Conservation (phyloP, 1,140 invertebrate species). For the Micrasema minimum region DNA sequence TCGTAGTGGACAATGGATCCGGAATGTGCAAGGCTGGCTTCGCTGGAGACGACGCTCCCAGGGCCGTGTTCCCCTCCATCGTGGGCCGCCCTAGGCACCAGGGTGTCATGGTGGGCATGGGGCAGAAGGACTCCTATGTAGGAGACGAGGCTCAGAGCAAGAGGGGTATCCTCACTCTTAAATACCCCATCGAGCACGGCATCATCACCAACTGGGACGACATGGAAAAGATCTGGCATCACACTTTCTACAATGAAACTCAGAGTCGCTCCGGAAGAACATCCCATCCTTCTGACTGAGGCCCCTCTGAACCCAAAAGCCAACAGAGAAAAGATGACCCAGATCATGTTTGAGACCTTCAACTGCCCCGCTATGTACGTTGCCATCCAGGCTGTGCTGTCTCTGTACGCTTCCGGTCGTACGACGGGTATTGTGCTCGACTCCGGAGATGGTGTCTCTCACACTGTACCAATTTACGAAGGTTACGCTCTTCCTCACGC, state of each 20-base stretch:
- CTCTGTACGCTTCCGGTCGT: slow-evolving; percentile 92
- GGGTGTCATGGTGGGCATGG: slow-evolving; percentile 94
- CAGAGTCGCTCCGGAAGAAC: slow-evolving; percentile 90
- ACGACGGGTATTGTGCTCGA: slow-evolving; percentile 95
- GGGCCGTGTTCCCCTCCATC: slow-evolving; percentile 87
- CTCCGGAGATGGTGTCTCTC: slow-evolving; percentile 93
- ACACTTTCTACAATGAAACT: slow-evolving; percentile 89
- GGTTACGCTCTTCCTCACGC: slow-evolving; percentile 82
- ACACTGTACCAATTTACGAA: slow-evolving; percentile 95
- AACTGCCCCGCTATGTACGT: slow-evolving; percentile 95
- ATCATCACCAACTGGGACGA: slow-evolving; percentile 90
- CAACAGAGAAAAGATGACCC: slow-evolving; percentile 94
- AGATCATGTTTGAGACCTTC: slow-evolving; percentile 97
- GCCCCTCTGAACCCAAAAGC: slow-evolving; percentile 92
- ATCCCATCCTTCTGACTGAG: slow-evolving; percentile 89
- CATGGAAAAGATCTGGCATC: slow-evolving; percentile 88
- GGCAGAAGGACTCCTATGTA: slow-evolving; percentile 92
- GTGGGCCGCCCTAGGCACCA: slow-evolving; percentile 84
- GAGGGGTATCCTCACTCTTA: slow-evolving; percentile 82
- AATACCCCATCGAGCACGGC: slow-evolving; percentile 83
- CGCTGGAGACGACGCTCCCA: slow-evolving; percentile 86
- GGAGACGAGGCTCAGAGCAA: slow-evolving; percentile 88
- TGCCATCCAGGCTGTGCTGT: slow-evolving; percentile 91
- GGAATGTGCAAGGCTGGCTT: slow-evolving; percentile 92
- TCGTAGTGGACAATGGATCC: slow-evolving; percentile 87